phyloP scores from a whole-genome alignment of 1,140 invertebrate genomes.

The Euglossa dilemma region DNA sequence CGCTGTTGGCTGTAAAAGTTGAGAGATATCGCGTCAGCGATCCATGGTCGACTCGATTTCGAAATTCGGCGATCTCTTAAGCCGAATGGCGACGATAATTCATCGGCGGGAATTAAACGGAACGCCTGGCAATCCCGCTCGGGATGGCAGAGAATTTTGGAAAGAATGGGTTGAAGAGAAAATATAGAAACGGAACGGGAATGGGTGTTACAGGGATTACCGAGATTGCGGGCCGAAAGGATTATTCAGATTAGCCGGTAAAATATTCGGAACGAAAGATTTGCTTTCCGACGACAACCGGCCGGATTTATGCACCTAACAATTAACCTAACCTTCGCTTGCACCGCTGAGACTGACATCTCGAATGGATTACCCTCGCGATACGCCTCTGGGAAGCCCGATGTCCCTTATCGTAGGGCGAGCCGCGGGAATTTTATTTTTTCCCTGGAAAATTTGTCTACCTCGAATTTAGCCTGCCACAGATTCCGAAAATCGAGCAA shows the following conservation, averaged over 20 bases:
- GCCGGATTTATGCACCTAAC: constrained; percentile 39
- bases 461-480: not conserved
- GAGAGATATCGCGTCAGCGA: too few relatives aligned
- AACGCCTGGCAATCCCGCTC: not conserved
- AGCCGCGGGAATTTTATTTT: not conserved
- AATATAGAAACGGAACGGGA: constrained; percentile 34
- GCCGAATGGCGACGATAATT: constrained; percentile 5
- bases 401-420: not conserved
- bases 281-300: constrained; percentile 1
- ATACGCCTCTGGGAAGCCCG: not conserved
- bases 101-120: constrained; percentile 28
- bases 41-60: not conserved
- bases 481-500: not conserved
- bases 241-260: constrained; percentile 46
- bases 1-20: too few relatives aligned
- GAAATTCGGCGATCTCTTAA: not conserved
- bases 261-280: constrained; percentile 45
- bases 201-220: constrained; percentile 41
- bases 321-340: constrained; percentile 31
- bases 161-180: not conserved
- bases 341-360: constrained; percentile 3
- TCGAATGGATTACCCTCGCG: not conserved
- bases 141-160: not conserved
- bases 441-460: not conserved
- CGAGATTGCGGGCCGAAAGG: constrained; percentile 30